phyloP scores from a whole-genome alignment of 2,888 invertebrate species.

The Ariolimax columbianus region DNA sequence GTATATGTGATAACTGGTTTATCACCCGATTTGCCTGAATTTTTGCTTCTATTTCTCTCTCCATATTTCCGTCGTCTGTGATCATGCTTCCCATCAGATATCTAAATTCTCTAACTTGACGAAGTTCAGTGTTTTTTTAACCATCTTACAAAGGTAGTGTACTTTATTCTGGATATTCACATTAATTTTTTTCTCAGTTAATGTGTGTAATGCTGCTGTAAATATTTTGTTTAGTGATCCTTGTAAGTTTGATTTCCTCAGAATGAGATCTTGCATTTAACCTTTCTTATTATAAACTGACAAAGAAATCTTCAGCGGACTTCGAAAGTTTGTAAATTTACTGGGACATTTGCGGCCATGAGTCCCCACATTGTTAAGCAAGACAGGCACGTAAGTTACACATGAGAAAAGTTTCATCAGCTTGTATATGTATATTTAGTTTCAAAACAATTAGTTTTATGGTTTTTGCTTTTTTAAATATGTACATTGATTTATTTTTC shows the following conservation, averaged over 20 bases:
- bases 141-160: background rate
- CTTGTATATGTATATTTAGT: background rate
- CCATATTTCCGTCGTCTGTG: too few species aligned
- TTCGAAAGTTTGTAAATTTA: constrained; percentile 24
- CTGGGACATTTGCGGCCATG: background rate
- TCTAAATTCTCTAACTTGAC: too few species aligned
- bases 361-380: background rate
- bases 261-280: constrained; percentile 25
- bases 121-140: too few species aligned
- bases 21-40: too few species aligned
- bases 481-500: background rate
- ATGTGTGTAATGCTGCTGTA: background rate
- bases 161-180: background rate
- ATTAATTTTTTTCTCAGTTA: background rate
- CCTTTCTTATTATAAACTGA: constrained; percentile 9
- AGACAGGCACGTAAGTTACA: background rate
- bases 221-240: background rate
- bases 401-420: background rate
- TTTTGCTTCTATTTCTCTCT: too few species aligned
- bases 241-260: constrained; percentile 14
- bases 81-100: too few species aligned
- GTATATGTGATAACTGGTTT: too few species aligned
- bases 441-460: background rate
- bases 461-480: background rate
- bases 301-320: constrained; percentile 1